Evolutionary conservation across 2,113 vertebrate species (phyloP).

Genomic region (Halichoerus grypus): DNA sequence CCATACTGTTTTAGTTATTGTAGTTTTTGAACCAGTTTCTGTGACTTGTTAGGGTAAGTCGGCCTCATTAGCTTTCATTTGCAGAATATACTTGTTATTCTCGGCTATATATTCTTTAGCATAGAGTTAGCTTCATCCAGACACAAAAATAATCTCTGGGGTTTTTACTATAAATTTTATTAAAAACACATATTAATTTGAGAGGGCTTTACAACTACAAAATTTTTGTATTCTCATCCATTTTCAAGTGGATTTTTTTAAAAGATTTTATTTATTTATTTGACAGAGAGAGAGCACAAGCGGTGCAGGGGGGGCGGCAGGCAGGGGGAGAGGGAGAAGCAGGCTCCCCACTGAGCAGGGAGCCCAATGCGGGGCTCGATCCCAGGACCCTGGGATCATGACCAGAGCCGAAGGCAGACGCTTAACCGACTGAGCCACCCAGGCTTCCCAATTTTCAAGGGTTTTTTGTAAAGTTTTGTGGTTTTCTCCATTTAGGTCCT

Average conservation of each 20-base stretch:
- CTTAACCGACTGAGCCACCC: too few relatives aligned
- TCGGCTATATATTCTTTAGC: neutral
- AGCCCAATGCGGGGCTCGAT: too few relatives aligned
- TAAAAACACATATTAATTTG: neutral
- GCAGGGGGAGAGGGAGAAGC: too few relatives aligned
- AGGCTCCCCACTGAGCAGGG: too few relatives aligned
- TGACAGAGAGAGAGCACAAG: too few relatives aligned
- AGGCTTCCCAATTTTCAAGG: neutral
- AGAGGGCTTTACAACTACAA: conserved; percentile 26
- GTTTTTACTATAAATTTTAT: conserved; percentile 35
- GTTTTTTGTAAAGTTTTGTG: neutral
- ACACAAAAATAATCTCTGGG: neutral
- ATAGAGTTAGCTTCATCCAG: neutral
- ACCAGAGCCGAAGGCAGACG: too few relatives aligned
- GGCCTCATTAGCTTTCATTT: neutral
- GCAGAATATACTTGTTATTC: neutral
- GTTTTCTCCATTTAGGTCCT: neutral
- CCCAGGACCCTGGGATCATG: too few relatives aligned
- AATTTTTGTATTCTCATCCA: neutral
- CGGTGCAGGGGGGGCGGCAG: too few relatives aligned
- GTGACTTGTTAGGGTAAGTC: neutral
- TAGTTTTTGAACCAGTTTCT: conserved; percentile 39
- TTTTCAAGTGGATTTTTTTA: neutral
- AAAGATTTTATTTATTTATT: neutral
- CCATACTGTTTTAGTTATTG: conserved; percentile 16